Percentiles rank a stretch among this genome's conserved stretches.
Conservation (phyloP, 2,888 invertebrate genomes). For the Acheta domesticus region DNA sequence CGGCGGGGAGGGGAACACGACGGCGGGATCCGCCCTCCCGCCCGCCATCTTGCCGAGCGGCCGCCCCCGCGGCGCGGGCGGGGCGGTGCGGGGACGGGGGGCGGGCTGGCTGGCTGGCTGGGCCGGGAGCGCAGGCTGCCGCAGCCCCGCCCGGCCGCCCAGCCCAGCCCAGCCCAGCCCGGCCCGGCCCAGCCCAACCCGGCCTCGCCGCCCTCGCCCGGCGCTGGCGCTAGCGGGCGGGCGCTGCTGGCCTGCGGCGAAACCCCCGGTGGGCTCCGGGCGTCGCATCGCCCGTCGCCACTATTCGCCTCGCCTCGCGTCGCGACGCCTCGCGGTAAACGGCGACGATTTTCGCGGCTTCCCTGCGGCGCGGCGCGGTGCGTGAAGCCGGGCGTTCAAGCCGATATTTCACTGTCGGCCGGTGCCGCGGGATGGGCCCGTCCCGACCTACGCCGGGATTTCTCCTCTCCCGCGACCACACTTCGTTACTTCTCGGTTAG, state of each 20-base stretch:
- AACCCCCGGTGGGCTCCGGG: neutral
- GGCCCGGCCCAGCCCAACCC: neutral
- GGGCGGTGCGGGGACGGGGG: constrained; percentile 25
- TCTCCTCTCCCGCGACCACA: too few relatives aligned
- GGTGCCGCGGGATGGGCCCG: too few relatives aligned
- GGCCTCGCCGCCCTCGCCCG: neutral
- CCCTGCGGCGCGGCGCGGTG: too few relatives aligned
- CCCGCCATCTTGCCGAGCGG: neutral
- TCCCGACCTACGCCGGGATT: too few relatives aligned
- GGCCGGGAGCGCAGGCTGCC: neutral
- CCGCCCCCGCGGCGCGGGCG: constrained; percentile 22
- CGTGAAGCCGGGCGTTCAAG: too few relatives aligned
- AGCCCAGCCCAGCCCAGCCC: neutral
- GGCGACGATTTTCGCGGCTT: too few relatives aligned
- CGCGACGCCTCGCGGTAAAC: too few relatives aligned
- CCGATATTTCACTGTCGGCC: too few relatives aligned
- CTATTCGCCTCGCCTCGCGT: too few relatives aligned
- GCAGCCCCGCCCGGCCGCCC: neutral
- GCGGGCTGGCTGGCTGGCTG: neutral
- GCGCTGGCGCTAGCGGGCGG: neutral
- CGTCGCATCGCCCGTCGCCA: too few relatives aligned
- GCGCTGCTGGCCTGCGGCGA: neutral
- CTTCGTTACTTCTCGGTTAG: too few relatives aligned
- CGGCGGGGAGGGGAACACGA: constrained; percentile 19
- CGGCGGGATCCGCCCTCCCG: neutral